Evolutionary conservation across 2,113 vertebrate species (phyloP).

Genomic region (Phyllostomus hastatus): DNA sequence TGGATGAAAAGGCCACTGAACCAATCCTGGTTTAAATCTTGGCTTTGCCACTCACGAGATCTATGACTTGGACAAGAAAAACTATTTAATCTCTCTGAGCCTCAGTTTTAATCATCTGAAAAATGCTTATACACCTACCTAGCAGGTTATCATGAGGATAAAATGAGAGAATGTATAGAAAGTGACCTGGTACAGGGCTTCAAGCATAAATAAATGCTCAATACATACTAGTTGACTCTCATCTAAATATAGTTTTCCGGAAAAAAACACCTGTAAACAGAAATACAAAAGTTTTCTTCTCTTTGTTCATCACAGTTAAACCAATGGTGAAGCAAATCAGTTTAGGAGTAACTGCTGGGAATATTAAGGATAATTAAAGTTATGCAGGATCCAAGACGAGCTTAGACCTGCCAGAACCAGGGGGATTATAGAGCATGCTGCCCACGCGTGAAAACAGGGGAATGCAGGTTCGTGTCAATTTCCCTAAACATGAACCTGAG

Average conservation of each 20-base stretch:
- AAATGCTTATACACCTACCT: not conserved
- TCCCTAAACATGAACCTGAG: not conserved
- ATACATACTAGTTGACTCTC: not conserved
- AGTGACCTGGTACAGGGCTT: not conserved
- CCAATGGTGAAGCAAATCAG: slow-evolving; percentile 71
- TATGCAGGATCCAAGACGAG: slow-evolving; percentile 43
- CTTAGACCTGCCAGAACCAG: slow-evolving; percentile 51
- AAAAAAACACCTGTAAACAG: slow-evolving; percentile 51
- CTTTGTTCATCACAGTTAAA: slow-evolving; percentile 55
- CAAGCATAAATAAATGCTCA: not conserved
- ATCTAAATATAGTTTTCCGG: slow-evolving; percentile 46
- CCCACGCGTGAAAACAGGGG: not conserved
- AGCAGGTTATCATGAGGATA: not conserved
- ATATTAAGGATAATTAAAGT: slow-evolving; percentile 65
- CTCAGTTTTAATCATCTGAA: not conserved
- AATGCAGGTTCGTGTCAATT: slow-evolving; percentile 12
- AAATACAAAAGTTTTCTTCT: slow-evolving; percentile 51
- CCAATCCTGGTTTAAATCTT: not conserved
- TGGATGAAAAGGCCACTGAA: not conserved
- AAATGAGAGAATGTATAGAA: not conserved
- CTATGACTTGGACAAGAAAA: slow-evolving; percentile 24
- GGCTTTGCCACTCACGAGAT: not conserved
- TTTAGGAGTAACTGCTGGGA: slow-evolving; percentile 50
- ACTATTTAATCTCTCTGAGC: not conserved
- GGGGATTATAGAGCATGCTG: not conserved